Base-by-base conservation (phyloP, 2,797 vertebrate genomes). In the Muscicapa striata region DNA sequence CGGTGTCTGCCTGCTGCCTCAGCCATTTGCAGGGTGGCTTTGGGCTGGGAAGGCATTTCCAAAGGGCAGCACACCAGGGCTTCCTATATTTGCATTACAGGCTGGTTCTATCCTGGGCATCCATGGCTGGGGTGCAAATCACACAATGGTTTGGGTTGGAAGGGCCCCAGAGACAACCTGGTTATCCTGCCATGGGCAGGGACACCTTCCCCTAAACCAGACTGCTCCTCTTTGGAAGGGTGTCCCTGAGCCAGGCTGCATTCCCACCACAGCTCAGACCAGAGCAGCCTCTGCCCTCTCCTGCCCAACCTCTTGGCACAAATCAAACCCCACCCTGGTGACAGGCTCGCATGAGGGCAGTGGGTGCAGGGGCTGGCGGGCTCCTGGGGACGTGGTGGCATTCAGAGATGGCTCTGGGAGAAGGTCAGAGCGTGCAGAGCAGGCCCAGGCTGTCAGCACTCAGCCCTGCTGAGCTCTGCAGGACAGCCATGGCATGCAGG, bases 381-480 rank as follows among this genome's bases (percentile, higher is more conserved):
- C 51, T 64, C 13, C 82, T 4, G 54, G 45, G 6, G 43, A n/a
- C 4, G 3, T 3, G 49, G 49, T 87, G 85, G 63, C 89, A 83
- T 80, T 76, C 29, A 14, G 70, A 21, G 84, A 46, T 22, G 87
- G 66, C 78, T 29, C 63, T 10, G 63, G 77, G 82, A 94, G 89
- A 94, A 96, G 88, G 88, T 91, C 83, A 91, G 68, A 13, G 59
- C 30, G 21, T 74, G 78, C 90, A 61, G 92, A 77, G 77, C 84
- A 4, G 75, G 63, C 72, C n/a, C 38, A 8, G 46, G 57, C 76
- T 95, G 83, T 80, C 88, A 94, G 79, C 64, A 8, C 17, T 2
- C 24, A 5, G 82, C 62, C 43, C 87, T 49, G 74, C 41, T 17
- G 19, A 57, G 36, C 6, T 14, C 70, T 41, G 72, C 14, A 11